Base-by-base conservation (phyloP, 2,113 vertebrate genomes). In the Salvelinus sp. region DNA sequence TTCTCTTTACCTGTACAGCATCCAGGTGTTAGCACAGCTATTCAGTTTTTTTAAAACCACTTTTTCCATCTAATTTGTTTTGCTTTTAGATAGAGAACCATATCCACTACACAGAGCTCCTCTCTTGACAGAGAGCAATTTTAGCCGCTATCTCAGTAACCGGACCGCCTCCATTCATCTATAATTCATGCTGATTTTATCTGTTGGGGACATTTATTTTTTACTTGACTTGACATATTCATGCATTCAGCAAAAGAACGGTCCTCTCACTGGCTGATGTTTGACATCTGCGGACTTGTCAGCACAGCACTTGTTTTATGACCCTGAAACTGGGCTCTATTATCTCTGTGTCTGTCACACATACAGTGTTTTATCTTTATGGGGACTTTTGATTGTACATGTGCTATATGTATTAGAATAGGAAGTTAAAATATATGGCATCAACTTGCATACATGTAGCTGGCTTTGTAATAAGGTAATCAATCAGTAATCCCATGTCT, bases 81-180 rank as follows among this genome's bases (percentile, higher is more conserved):
- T 75, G 73, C 79, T 79, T 76, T 79, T 44, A 44, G 38, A 44
- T 44, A 44, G 50, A 16, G 50, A 54, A 54, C 50, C 50, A 18
- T 54, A 16, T 54, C 38, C 38, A 44, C 38, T 44, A 62, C 83
- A 79, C 79, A 76, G 83, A 81, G 7, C 18, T 68, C 0, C 65
- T 33, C 25, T n/a, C 27, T 68, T 68, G 16, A 23, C 4, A 30
- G 14, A 38, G 65, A 27, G 16, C 65, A 33, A 18, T 6, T 67
- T 67, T 68, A 68, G 65, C 28, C 20, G 65, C 85, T 87, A 89
- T 89, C 91, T 88, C 82, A 87, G 88, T 89, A 90, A 90, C 85
- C 88, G 70, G 86, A 86, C 85, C 89, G 88, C 85, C 88, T 77
- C 87, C 84, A 89, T 83, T 91, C 88, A 90, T 92, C 73, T 77